A percentile compares a stretch with the other conserved stretches of the same genome.
Conservation (phyloP, 1,140 invertebrate genomes). For the Phenacoccus solenopsis region DNA sequence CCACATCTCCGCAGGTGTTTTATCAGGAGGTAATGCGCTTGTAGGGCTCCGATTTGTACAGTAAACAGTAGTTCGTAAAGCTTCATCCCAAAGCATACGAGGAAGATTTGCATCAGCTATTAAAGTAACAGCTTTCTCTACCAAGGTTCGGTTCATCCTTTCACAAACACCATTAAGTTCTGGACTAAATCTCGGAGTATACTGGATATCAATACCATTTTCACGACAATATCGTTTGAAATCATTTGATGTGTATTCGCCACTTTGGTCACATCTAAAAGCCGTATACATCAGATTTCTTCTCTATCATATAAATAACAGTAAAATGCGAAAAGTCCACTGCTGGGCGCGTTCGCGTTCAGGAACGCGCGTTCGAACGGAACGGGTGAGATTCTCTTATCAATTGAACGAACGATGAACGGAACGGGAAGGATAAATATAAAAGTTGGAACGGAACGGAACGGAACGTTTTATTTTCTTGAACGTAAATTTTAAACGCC, state of each 20-base stretch:
- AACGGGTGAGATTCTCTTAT: too few species aligned
- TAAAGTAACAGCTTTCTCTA: slow-evolving; percentile 19
- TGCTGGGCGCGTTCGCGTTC: too few species aligned
- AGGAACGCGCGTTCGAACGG: too few species aligned
- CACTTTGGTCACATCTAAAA: slow-evolving; percentile 35
- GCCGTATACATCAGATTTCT: slow-evolving; percentile 32
- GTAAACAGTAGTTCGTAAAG: slow-evolving; percentile 21
- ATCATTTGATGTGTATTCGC: slow-evolving; percentile 32
- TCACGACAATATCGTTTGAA: slow-evolving; percentile 30
- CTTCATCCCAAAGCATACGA: slow-evolving; percentile 21
- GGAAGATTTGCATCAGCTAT: slow-evolving; percentile 13
- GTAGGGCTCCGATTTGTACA: slow-evolving; percentile 18
- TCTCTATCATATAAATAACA: slow-evolving; percentile 33
- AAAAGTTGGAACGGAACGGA: too few species aligned
- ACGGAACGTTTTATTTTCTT: too few species aligned
- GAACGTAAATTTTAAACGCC: too few species aligned
- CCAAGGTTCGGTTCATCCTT: slow-evolving; percentile 27
- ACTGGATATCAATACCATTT: slow-evolving; percentile 30
- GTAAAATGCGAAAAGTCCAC: slow-evolving; percentile 32
- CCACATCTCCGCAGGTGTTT: slow-evolving; percentile 26
- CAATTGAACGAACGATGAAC: too few species aligned
- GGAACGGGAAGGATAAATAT: too few species aligned
- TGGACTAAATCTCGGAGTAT: slow-evolving; percentile 29
- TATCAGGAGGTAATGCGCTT: slow-evolving; percentile 10
- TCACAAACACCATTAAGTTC: slow-evolving; percentile 34